Conservation (phyloP, 2,113 vertebrate species). For the Arothron firmamentum region DNA sequence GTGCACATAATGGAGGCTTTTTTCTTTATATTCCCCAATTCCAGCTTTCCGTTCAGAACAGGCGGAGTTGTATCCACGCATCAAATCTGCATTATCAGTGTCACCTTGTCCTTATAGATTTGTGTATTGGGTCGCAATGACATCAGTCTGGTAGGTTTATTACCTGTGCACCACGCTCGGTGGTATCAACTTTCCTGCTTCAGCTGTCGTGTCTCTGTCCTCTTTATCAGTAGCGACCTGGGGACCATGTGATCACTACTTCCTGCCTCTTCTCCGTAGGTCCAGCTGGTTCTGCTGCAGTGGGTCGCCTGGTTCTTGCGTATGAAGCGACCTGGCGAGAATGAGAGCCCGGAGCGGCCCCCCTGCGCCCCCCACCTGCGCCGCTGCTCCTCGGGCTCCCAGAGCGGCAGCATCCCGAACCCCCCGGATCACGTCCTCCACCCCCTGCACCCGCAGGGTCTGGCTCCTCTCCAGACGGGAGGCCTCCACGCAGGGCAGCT, state of each 20-base stretch:
- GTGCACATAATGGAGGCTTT: no score
- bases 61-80: no score
- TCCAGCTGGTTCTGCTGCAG: slow-evolving; percentile 75
- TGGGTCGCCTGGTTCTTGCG: slow-evolving; percentile 81
- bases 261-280: slow-evolving; percentile 38
- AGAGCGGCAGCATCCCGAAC: slow-evolving; percentile 74
- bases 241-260: neutral
- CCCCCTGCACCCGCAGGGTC: slow-evolving; percentile 70
- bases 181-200: no score
- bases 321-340: slow-evolving; percentile 78
- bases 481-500: slow-evolving; percentile 56
- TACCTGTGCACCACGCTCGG: no score
- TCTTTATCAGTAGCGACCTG: neutral
- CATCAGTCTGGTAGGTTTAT: no score
- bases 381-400: slow-evolving; percentile 75
- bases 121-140: no score
- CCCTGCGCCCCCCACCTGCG: slow-evolving; percentile 74
- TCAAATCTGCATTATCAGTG: no score
- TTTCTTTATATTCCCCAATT: no score
- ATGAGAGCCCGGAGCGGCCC: slow-evolving; percentile 66
- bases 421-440: slow-evolving; percentile 60
- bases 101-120: no score
- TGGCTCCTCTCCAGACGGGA: slow-evolving; percentile 61
- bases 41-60: no score
- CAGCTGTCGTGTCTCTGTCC: no score